A percentile compares a stretch with the other conserved stretches of the same genome.
These are phyloP conservation scores for Microtus pennsylvanicus DNA, from an alignment of 2,113 vertebrate genomes.

Conservation along the genomic window DNA sequence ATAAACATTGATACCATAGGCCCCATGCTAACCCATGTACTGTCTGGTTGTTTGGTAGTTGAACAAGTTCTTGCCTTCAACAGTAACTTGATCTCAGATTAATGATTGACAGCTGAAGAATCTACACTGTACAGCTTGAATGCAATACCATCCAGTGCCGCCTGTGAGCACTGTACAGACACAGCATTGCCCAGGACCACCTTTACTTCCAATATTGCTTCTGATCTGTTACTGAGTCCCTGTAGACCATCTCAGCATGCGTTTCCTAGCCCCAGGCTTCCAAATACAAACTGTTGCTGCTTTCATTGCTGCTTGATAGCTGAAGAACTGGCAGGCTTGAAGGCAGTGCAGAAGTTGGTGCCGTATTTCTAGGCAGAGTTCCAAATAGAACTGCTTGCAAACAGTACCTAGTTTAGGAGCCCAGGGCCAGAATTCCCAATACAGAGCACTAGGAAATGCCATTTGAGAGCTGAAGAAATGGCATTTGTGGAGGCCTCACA, in stretches of 20 bases:
- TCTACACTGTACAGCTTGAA: not conserved
- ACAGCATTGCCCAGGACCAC: not conserved
- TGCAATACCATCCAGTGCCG: not conserved
- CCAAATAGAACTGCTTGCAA: not conserved
- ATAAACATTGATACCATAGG: not conserved
- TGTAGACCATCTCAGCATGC: not conserved
- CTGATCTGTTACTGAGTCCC: not conserved
- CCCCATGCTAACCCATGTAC: not conserved
- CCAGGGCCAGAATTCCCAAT: not conserved
- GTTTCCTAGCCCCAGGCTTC: not conserved
- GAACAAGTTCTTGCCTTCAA: not conserved
- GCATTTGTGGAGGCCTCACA: not conserved
- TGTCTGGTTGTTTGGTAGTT: not conserved
- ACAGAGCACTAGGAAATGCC: not conserved
- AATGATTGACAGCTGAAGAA: not conserved
- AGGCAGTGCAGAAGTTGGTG: not conserved
- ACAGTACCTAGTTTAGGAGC: not conserved
- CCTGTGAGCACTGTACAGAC: not conserved
- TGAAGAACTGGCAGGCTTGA: not conserved
- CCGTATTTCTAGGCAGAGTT: not conserved
- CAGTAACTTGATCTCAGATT: not conserved
- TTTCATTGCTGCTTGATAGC: not conserved
- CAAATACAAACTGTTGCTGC: not conserved
- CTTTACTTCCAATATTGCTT: not conserved
- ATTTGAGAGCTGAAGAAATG: not conserved